Evolutionary conservation across 2,113 vertebrate genomes (phyloP).

Genomic region (Symphodus melops): DNA sequence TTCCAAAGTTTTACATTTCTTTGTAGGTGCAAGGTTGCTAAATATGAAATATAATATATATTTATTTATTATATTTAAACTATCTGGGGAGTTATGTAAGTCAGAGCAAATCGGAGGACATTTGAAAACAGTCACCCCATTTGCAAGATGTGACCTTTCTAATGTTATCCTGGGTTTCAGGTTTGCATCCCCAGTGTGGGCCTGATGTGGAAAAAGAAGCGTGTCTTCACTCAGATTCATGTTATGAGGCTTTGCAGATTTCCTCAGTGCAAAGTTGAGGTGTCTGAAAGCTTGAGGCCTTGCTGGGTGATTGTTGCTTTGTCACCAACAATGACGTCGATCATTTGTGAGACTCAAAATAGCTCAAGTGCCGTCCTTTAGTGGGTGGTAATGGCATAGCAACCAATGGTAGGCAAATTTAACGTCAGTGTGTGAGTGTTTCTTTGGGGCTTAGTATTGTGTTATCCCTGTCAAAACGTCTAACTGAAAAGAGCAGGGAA

Average conservation of each 20-base stretch:
- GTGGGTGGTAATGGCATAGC: constrained; percentile 49
- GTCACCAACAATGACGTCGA: constrained; percentile 42
- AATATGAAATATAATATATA: no score
- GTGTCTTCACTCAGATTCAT: constrained; percentile 12
- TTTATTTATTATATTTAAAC: no score
- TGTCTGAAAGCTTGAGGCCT: constrained; percentile 16
- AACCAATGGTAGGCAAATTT: constrained; percentile 43
- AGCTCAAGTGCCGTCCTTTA: constrained; percentile 55
- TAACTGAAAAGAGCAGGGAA: constrained; percentile 37
- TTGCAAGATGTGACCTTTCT: constrained; percentile 5
- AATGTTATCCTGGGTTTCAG: constrained; percentile 4
- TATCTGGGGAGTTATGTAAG: neutral
- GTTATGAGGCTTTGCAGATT: constrained; percentile 10
- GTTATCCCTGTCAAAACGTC: constrained; percentile 17
- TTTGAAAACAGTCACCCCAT: neutral
- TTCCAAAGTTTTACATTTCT: neutral
- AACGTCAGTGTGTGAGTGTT: constrained; percentile 19
- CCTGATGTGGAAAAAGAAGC: constrained; percentile 6
- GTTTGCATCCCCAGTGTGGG: constrained; percentile 9
- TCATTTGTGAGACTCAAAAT: constrained; percentile 61
- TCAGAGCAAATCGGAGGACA: neutral
- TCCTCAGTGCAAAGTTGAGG: constrained; percentile 13
- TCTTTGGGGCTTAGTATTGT: constrained; percentile 1
- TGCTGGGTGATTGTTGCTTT: constrained; percentile 41
- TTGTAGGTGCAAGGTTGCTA: no score